Conservation (phyloP, 92 coral and sea anemone species). For the Heteractis magnifica region DNA sequence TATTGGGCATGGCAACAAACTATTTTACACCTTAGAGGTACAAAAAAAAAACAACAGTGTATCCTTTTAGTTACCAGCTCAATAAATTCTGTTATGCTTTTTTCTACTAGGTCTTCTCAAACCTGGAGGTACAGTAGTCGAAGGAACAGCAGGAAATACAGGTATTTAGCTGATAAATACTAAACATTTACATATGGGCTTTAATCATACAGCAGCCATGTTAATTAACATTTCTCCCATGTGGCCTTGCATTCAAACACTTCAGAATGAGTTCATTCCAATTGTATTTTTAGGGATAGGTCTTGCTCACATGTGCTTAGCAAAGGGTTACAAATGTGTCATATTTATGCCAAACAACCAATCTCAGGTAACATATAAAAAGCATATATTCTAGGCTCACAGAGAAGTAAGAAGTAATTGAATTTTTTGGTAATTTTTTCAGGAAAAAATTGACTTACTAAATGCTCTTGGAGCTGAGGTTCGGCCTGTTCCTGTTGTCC, state of each 20-base stretch:
- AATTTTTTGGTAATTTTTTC: background rate
- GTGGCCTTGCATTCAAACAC: too few species aligned
- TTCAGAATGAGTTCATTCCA: background rate
- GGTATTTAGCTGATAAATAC: constrained; percentile 34
- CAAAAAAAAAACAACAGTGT: too few species aligned
- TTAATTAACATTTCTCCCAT: background rate
- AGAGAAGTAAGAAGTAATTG: too few species aligned
- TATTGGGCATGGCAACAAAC: too few species aligned
- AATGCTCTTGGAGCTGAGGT: constrained; percentile 90
- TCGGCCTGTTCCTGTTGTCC: constrained; percentile 85
- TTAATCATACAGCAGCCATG: too few species aligned
- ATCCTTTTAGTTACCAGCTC: background rate
- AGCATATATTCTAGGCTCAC: too few species aligned
- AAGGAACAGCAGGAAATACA: constrained; percentile 99
- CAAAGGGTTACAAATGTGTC: constrained; percentile 94
- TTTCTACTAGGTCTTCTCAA: constrained; percentile 55
- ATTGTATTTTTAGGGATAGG: constrained; percentile 74
- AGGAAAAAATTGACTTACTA: constrained; percentile 94
- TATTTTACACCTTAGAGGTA: too few species aligned
- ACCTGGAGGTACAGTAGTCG: constrained; percentile 94
- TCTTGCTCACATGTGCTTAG: constrained; percentile 93
- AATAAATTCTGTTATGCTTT: background rate
- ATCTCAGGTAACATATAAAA: constrained; percentile 69
- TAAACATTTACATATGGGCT: background rate
- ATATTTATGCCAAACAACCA: constrained; percentile 96